phyloP scores from a whole-genome alignment of 2,888 invertebrate species.

The Leucozona laternaria region DNA sequence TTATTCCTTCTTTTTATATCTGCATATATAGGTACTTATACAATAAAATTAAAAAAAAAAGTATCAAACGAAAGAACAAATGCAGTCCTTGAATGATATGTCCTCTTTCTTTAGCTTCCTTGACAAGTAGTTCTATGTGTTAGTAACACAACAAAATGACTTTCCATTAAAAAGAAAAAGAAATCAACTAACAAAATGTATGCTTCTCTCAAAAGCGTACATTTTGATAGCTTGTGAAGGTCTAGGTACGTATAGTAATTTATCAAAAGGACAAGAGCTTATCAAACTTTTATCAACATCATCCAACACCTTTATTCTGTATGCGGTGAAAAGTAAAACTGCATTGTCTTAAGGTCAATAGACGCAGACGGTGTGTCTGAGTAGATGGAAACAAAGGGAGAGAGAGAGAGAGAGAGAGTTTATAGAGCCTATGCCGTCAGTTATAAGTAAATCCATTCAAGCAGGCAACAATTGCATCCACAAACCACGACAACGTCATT shows the following conservation, averaged over 20 bases:
- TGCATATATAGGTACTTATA: too few relatives aligned
- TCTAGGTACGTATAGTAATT: constrained; percentile 18
- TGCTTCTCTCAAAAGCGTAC: background rate
- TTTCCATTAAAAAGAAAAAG: background rate
- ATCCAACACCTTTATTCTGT: constrained; percentile 40
- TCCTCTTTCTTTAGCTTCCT: background rate
- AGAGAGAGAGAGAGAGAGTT: background rate
- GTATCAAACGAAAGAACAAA: constrained; percentile 2
- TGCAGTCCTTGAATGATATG: background rate
- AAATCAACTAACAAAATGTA: too few relatives aligned
- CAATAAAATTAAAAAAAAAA: constrained; percentile 4
- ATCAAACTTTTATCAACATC: constrained; percentile 54
- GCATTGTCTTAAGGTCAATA: constrained; percentile 61
- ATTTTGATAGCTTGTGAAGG: background rate
- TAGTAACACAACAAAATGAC: background rate
- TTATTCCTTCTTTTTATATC: too few relatives aligned
- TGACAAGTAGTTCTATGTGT: constrained; percentile 22
- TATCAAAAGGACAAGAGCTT: constrained; percentile 40
- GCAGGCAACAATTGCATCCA: constrained; percentile 48
- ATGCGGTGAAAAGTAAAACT: constrained; percentile 57
- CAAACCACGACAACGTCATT: constrained; percentile 20
- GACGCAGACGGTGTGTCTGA: constrained; percentile 51
- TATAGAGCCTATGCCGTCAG: background rate
- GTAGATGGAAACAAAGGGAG: background rate
- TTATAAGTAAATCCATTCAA: constrained; percentile 55